Base-by-base conservation (phyloP, 2,888 invertebrate species). In the Netelia virgata region DNA sequence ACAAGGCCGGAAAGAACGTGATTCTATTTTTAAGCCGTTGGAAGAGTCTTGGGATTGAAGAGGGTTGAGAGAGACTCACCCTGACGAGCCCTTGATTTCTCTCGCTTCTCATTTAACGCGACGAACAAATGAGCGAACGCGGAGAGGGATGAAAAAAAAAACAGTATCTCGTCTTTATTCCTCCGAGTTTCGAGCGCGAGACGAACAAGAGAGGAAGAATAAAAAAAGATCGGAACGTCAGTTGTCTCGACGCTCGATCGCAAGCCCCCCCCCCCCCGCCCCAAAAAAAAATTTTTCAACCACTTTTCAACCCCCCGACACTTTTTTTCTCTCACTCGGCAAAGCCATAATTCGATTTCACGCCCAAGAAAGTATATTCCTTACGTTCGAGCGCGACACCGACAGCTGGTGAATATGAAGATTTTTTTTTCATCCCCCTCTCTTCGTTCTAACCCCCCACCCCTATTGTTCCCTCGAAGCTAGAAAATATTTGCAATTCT, bases 91-190 rank as follows among this genome's bases (percentile, higher is more conserved):
- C 83, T 85, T 83, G 83, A 83, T 81, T 85, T 73, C 73, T 73
- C 76, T 82, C 66, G 78, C 61, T 84, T 82, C 82, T 82, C 82
- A 79, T 84, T 84, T 84, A 72, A 61, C 61, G 69, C 55, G 66
- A 50, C 64, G 78, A 72, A 75, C 66, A 75, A 75, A 81, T 74
- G 81, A 82, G 64, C 41, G 63, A 63, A 20, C 6, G 73, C 53
- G 57, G 73, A 77, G 76, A 76, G 68, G 75, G 66, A 23, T 41
- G 69, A 72, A 63, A 63, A 72, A 16, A 16, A 20, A 77, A 63
- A 70, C 50, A 57, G 43, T 70, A 66, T 53, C 89, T 90, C 88
- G 90, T 89, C 90, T 90, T 90, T 87, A 89, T 89, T 89, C 88
- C 55, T 10, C 16, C 23, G 47, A 28, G 50, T 8, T 74, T 16